Evolutionary conservation across 2,888 invertebrate genomes (phyloP), one percentile per base, ranked within the genome.

Genomic region (Archips xylosteana): DNA sequence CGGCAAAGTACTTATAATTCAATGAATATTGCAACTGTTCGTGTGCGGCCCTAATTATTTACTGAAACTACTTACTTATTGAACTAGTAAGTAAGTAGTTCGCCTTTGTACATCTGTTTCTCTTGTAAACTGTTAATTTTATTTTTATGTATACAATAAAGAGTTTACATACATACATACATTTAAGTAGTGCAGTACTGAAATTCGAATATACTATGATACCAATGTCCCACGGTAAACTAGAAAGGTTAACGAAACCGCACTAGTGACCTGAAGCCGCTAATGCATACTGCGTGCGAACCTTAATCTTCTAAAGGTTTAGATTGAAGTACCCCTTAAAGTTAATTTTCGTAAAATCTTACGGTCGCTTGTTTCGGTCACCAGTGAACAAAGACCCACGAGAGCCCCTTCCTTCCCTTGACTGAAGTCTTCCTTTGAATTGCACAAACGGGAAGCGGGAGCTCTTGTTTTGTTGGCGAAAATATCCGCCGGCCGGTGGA

Each of bases 261-360:
- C 85, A 85, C 76, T 73, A 84, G 78, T 86, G 87, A 84, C 87
- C 87, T 78, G 80, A 83, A 82, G 75, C 77, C 70, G 74, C 82
- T 85, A 85, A 87, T 84, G 82, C 83, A 82, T 82, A 83, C 79
- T 82, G 85, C 86, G 83, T 85, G 87, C 86, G 86, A 86, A 84
- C 87, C 87, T 82, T 89, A 91, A 91, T 91, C 89, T 89, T 81
- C 85, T 82, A 87, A 91, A 90, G 90, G 90, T 87, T 90, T 89
- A 89, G 83, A 90, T 81, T 91, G 87, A 88, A 91, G 91, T 89
- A 84, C 84, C 87, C 87, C 89, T 89, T 89, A 89, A 87, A 91
- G 92, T 91, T 92, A 92, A 93, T 92, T 92, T 92, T 91, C 90
- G 87, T 92, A 91, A 92, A 92, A 91, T 91, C 92, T 90, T 91